Percentiles rank a stretch among this genome's conserved stretches.
Evolutionary conservation across 2,797 vertebrate genomes (phyloP).

Genomic region (Hyperoplus immaculatus): DNA sequence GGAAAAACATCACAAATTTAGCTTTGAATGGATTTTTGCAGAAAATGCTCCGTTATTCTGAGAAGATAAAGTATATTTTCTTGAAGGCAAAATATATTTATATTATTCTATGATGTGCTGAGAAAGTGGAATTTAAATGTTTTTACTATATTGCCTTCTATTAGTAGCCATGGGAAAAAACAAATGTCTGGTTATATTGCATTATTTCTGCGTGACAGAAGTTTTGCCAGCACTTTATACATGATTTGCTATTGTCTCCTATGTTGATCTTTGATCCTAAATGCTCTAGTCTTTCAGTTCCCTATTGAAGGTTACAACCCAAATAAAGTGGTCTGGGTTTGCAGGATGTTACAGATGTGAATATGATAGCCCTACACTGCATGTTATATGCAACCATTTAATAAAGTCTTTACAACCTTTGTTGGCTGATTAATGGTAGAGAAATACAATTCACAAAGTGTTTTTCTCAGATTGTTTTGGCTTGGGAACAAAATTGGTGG

Average conservation of each 20-base stretch:
- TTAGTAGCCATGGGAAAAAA: conserved; percentile 53
- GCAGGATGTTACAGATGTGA: conserved; percentile 30
- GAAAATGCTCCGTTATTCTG: conserved; percentile 68
- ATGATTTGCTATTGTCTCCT: conserved; percentile 40
- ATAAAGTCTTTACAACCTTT: conserved; percentile 75
- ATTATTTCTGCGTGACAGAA: conserved; percentile 63
- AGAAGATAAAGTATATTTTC: conserved; percentile 66
- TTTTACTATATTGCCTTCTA: conserved; percentile 71
- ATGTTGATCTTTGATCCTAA: conserved; percentile 21
- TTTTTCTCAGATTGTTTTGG: no score
- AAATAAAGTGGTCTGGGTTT: conserved; percentile 36
- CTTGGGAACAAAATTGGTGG: no score
- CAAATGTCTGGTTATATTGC: conserved; percentile 57
- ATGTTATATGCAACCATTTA: conserved; percentile 75
- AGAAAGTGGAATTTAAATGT: conserved; percentile 39
- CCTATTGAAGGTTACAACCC: conserved; percentile 10
- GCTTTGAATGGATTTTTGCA: conserved; percentile 78
- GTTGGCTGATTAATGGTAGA: no score
- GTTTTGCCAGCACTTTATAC: conserved; percentile 75
- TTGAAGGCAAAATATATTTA: conserved; percentile 59
- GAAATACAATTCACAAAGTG: no score
- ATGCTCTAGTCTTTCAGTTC: conserved; percentile 28
- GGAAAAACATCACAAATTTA: conserved; percentile 32
- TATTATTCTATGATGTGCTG: conserved; percentile 55
- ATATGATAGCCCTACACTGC: conserved; percentile 48